Conservation (phyloP, 2,888 invertebrate genomes). For the Drepanosiphum platanoidis region DNA sequence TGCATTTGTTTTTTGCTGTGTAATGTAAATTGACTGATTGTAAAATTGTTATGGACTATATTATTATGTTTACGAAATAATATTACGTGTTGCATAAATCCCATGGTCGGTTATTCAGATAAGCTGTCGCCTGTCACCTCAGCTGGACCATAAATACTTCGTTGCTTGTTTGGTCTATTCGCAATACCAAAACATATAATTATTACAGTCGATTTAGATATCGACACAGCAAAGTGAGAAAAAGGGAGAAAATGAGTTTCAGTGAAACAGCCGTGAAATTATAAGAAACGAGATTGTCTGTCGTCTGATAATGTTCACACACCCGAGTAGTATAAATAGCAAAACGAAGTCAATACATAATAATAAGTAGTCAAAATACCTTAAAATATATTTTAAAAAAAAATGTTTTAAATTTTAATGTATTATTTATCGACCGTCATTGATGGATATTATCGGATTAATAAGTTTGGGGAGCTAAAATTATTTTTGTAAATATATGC, state of each 20-base stretch:
- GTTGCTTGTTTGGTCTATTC: conserved; percentile 51
- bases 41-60: conserved; percentile 9
- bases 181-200: background rate
- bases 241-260: background rate
- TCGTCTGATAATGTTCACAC: conserved; percentile 17
- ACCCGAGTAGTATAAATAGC: background rate
- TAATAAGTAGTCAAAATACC: too few relatives aligned
- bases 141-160: conserved; percentile 24
- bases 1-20: background rate
- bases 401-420: too few relatives aligned
- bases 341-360: too few relatives aligned
- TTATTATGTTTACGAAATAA: background rate
- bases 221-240: background rate
- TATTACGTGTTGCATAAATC: conserved; percentile 3
- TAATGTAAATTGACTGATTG: background rate
- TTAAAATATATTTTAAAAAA: too few relatives aligned
- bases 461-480: too few relatives aligned
- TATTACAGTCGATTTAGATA: conserved; percentile 37
- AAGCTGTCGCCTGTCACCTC: background rate
- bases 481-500: too few relatives aligned
- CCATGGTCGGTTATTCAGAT: background rate
- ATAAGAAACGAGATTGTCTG: conserved; percentile 7
- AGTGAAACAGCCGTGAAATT: conserved; percentile 34
- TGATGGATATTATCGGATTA: too few relatives aligned
- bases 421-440: too few relatives aligned